Evolutionary conservation across 2,113 vertebrate species (phyloP).

Genomic region (Osmerus eperlanus): DNA sequence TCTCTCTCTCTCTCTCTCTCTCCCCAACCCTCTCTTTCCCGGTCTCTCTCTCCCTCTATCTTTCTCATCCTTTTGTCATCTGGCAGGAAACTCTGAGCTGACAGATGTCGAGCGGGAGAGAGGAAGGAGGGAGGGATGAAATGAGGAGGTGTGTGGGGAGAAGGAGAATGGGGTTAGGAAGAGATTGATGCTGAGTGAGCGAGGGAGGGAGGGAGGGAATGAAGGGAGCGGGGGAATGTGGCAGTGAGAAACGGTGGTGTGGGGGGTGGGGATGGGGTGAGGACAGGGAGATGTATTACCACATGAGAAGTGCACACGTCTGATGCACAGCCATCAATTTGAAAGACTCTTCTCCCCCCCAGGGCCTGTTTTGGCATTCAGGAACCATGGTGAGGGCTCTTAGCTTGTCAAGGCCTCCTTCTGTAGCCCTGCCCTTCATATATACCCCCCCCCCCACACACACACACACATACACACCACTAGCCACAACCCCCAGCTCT

Average conservation of each 20-base stretch:
- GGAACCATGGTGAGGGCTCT: constrained; percentile 66
- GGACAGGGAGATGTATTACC: constrained; percentile 68
- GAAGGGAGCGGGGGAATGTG: constrained; percentile 43
- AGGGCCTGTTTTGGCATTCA: constrained; percentile 82
- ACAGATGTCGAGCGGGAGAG: constrained; percentile 56
- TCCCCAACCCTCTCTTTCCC: too few species aligned
- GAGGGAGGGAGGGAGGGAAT: constrained; percentile 32
- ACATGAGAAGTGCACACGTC: constrained; percentile 77
- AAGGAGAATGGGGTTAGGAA: constrained; percentile 34
- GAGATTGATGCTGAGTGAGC: constrained; percentile 26
- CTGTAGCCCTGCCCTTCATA: constrained; percentile 64
- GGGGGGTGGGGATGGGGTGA: constrained; percentile 42
- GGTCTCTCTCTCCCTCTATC: background rate
- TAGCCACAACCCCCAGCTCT: constrained; percentile 37
- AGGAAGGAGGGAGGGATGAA: constrained; percentile 17
- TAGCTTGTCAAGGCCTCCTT: constrained; percentile 61
- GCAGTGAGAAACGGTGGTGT: constrained; percentile 47
- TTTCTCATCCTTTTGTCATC: constrained; percentile 42
- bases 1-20: too few species aligned
- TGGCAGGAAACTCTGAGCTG: constrained; percentile 54
- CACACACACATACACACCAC: constrained; percentile 10
- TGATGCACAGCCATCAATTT: constrained; percentile 79
- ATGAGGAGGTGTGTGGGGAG: constrained; percentile 3
- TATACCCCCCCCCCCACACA: constrained; percentile 45
- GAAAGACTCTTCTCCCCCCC: constrained; percentile 76